Percentiles rank a stretch among this genome's conserved stretches.
phyloP scores from a whole-genome alignment of 2,888 invertebrate genomes.

The Hipparchia semele region DNA sequence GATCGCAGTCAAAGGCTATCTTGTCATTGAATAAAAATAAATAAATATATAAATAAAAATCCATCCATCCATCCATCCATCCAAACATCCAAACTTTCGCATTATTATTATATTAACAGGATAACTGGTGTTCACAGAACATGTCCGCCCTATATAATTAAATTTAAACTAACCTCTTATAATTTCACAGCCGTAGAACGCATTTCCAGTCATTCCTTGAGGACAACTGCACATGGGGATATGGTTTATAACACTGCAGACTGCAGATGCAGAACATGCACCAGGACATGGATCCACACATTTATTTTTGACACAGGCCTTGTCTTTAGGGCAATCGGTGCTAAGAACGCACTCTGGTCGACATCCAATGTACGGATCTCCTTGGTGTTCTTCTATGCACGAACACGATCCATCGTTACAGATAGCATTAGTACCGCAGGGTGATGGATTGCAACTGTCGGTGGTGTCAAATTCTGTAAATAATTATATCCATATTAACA shows the following conservation, averaged over 20 bases:
- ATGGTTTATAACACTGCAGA: slow-evolving; percentile 88
- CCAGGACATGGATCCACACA: slow-evolving; percentile 88
- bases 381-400: slow-evolving; percentile 84
- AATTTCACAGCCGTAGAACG: slow-evolving; percentile 84
- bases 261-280: slow-evolving; percentile 87
- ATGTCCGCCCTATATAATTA: neutral
- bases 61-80: no score
- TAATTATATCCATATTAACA: neutral
- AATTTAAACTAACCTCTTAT: slow-evolving; percentile 65
- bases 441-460: slow-evolving; percentile 84
- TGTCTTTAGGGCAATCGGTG: slow-evolving; percentile 85
- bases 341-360: slow-evolving; percentile 88
- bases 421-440: slow-evolving; percentile 85
- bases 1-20: no score
- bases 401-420: slow-evolving; percentile 83
- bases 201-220: slow-evolving; percentile 86
- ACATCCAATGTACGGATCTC: slow-evolving; percentile 87
- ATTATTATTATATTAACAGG: no score
- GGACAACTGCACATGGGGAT: slow-evolving; percentile 88
- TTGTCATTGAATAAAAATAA: no score
- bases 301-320: slow-evolving; percentile 86
- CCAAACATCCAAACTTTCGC: no score
- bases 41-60: no score
- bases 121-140: neutral
- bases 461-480: slow-evolving; percentile 56